Conservation (phyloP, 1,140 invertebrate genomes). For the Copidosoma floridanum region DNA sequence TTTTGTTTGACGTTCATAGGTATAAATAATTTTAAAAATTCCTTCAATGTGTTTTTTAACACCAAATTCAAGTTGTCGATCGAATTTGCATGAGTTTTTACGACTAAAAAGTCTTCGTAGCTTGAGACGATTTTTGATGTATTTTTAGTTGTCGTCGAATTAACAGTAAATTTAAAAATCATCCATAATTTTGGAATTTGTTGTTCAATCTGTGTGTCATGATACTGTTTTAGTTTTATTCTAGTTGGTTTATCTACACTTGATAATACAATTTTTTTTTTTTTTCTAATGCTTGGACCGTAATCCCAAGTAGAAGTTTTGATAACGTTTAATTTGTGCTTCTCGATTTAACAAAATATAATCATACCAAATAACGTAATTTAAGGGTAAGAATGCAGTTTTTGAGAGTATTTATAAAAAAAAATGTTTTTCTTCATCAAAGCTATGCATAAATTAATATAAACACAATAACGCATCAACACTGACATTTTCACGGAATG, state of each 20-base stretch:
- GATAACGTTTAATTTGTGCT: slow-evolving; percentile 16
- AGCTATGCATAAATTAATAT: background rate
- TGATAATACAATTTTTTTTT: too few species aligned
- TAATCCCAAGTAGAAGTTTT: slow-evolving; percentile 2
- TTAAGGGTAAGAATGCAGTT: background rate
- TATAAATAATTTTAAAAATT: too few species aligned
- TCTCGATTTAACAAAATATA: too few species aligned
- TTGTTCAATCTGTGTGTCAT: slow-evolving; percentile 1
- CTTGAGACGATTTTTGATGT: slow-evolving; percentile 12
- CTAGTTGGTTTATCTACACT: too few species aligned
- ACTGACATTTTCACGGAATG: background rate
- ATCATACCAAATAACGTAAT: background rate
- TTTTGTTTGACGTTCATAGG: too few species aligned
- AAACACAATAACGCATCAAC: background rate
- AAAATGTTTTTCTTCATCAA: background rate
- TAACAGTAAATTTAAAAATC: slow-evolving; percentile 3
- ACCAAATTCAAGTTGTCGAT: background rate
- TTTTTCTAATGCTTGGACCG: background rate
- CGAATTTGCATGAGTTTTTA: slow-evolving; percentile 13
- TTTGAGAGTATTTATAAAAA: background rate
- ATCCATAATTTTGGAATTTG: background rate
- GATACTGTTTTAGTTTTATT: too few species aligned
- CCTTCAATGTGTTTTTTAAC: background rate
- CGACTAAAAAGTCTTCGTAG: slow-evolving; percentile 2
- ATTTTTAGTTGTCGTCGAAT: slow-evolving; percentile 1